These are phyloP conservation scores for Chromobotia macracanthus DNA, from an alignment of 2,797 vertebrate species.

Conservation along the genomic window DNA sequence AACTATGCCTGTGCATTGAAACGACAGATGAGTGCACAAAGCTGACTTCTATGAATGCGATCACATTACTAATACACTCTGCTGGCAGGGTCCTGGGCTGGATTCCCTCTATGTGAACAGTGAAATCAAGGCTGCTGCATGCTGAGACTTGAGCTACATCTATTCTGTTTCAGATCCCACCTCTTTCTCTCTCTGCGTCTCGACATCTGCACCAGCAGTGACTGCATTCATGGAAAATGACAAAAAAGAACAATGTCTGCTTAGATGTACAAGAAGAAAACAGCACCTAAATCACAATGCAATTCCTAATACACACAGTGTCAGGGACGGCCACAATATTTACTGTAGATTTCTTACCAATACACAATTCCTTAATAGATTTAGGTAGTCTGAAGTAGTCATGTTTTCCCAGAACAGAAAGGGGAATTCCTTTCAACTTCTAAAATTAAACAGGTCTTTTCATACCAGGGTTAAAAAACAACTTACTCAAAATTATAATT, in stretches of 20 bases:
- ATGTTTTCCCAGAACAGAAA: not conserved
- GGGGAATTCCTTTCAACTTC: not conserved
- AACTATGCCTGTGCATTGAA: constrained; percentile 56
- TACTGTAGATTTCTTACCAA: not conserved
- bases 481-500: too few species aligned
- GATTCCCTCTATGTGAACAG: constrained; percentile 17
- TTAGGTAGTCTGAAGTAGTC: not conserved
- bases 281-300: not conserved
- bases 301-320: not conserved
- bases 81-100: constrained; percentile 49
- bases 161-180: constrained; percentile 39
- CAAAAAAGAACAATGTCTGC: constrained; percentile 23
- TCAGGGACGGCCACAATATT: not conserved
- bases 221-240: constrained; percentile 3
- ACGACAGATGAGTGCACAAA: constrained; percentile 64
- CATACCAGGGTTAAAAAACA: too few species aligned
- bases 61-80: constrained; percentile 67
- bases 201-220: not conserved
- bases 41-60: constrained; percentile 68
- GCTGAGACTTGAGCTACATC: constrained; percentile 49
- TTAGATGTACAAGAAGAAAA: not conserved
- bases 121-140: constrained; percentile 48
- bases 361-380: not conserved
- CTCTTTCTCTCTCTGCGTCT: not conserved
- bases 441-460: not conserved